These are phyloP conservation scores for Dryadula phaetusa DNA, from an alignment of 2,888 invertebrate species.

Conservation along the genomic window DNA sequence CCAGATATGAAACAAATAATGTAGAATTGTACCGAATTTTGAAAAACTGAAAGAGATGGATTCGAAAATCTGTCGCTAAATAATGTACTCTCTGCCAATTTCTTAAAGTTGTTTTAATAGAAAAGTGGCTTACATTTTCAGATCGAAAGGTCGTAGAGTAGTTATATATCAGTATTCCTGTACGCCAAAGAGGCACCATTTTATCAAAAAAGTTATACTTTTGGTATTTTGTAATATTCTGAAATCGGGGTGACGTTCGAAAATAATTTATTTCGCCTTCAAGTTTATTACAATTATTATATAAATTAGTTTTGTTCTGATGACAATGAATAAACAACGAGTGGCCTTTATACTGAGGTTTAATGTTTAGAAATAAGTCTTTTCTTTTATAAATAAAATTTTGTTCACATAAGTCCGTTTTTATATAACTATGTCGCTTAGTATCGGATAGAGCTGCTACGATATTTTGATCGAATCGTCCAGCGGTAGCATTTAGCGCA, in stretches of 20 bases:
- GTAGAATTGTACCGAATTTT: constrained; percentile 75
- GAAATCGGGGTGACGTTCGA: constrained; percentile 61
- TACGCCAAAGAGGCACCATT: constrained; percentile 57
- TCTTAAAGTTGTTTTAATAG: constrained; percentile 50
- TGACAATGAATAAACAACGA: constrained; percentile 32
- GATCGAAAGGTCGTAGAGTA: constrained; percentile 63
- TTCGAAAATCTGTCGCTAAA: constrained; percentile 37
- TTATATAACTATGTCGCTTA: constrained; percentile 21
- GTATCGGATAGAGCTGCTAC: constrained; percentile 59
- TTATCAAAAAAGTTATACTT: constrained; percentile 53
- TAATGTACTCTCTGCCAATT: constrained; percentile 48
- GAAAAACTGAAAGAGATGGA: constrained; percentile 71
- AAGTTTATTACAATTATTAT: constrained; percentile 49
- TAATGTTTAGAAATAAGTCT: constrained; percentile 31
- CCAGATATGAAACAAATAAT: constrained; percentile 66
- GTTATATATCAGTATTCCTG: constrained; percentile 63
- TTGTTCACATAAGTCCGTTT: constrained; percentile 56
- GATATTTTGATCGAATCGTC: constrained; percentile 74
- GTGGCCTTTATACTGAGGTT: constrained; percentile 37
- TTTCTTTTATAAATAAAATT: constrained; percentile 62
- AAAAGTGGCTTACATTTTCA: constrained; percentile 62
- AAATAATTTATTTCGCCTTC: constrained; percentile 66
- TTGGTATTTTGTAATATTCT: constrained; percentile 60
- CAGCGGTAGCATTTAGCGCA: constrained; percentile 63
- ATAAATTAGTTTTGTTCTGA: constrained; percentile 37